Base-by-base conservation (phyloP, 2,797 vertebrate species). In the Melopsittacus undulatus region DNA sequence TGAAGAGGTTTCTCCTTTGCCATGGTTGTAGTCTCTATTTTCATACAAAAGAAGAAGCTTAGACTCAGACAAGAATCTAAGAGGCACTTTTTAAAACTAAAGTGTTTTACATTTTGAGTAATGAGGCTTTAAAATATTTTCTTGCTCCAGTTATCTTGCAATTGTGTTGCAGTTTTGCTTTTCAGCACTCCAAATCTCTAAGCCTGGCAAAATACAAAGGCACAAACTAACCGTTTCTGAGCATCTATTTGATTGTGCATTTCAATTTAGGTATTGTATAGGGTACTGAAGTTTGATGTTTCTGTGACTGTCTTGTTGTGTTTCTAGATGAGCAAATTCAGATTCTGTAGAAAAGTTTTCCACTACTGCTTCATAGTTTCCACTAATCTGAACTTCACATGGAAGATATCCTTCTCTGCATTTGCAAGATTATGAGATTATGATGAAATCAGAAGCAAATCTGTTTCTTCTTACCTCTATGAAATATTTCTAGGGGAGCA, bases 321-420 rank as follows among this genome's bases (percentile, higher is more conserved):
- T 83, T 94, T 92, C 83, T 45, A 67, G 63, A 78, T 74, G 49
- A 96, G 54, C 26, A 80, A 79, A 80, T 70, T 93, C 24, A 56
- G n/a, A 64, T 46, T 87, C 73, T 86, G 70, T 18, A 83, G 62
- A 95, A 76, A 80, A 59, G 11, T 66, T 81, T 85, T 73, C 68
- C 49, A 59, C 74, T 89, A 76, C 40, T 79, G 46, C 22, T 78
- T 94, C 69, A 67, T 5, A 30, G 52, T 91, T 95, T 94, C 87
- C 69, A 70, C 66, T 67, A 20, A 56, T 36, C 32, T 75, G 45
- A 87, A 49, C 57, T 78, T 83, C 46, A 24, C 21, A 23, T 16
- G 7, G 74, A 89, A 75, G 27, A 54, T 34, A 19, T 51, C 20
- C 27, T 90, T 76, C 61, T 86, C 62, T 45, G 13, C 16, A 62